Evolutionary conservation across 1,140 invertebrate genomes (phyloP), one percentile per base, ranked within the genome.

Genomic region (Papilio xuthus): DNA sequence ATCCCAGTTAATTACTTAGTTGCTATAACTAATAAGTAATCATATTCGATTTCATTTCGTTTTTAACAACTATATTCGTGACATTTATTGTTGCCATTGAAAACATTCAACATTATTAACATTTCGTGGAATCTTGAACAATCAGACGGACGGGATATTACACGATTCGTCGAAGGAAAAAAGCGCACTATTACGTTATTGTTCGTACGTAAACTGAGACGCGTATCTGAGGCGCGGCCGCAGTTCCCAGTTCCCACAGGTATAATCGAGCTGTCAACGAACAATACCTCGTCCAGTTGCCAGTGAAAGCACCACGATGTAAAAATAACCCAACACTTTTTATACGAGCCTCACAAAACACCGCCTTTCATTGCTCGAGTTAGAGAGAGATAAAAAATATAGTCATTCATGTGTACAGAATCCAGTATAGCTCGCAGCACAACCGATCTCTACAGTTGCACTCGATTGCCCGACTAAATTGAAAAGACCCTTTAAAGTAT

Each of bases 371-470:
- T 73, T 28, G 71, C 71, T 50, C 71, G 37, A 26, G 71, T 73
- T 47, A 47, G 71, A 73, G 71, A 3, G 71, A 73, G 71, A 50
- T 23, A 50, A 42, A 73, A 47, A 47, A 73, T 20, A 67, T 47
- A 44, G 47, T 83, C 85, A 88, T 87, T 87, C 85, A 86, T 84
- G 77, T 80, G 73, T 60, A 77, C 79, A 78, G 76, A 80, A 83
- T 82, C 80, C 79, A 77, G 76, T 83, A 81, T 82, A 79, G 85
- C 80, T 32, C 83, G 78, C 81, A 83, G 63, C 70, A 81, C 79
- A 81, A 82, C 81, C 83, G 82, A 82, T 86, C 83, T 83, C 84
- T 83, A 81, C 79, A 81, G 81, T 81, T 87, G 83, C 83, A 86
- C 83, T 86, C 83, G 78, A 81, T 84, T 81, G 80, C 70, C 13